Base-by-base conservation (phyloP, 2,888 invertebrate genomes). In the Apeira syringaria region DNA sequence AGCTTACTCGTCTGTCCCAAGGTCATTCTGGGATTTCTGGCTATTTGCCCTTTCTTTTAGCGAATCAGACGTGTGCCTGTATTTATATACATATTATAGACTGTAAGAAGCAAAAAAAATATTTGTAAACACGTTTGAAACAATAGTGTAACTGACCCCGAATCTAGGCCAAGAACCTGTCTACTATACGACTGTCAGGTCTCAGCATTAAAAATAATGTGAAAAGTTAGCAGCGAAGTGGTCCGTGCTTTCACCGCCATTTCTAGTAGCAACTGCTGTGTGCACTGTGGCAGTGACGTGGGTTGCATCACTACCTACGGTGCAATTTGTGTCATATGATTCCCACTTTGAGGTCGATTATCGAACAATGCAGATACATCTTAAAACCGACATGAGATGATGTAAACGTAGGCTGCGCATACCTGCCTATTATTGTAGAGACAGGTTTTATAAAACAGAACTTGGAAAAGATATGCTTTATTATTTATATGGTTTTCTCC, bases 231-330 rank as follows among this genome's bases (percentile, higher is more conserved):
- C 30, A 11, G 31, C 31, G 18, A 27, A 39, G 20, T 32, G 26
- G 29, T 10, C 30, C 35, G 17, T 22, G 39, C 45, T 46, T 46
- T 46, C 45, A 10, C 45, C 45, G 31, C 30, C 42, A 43, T 36
- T 26, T 43, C 42, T 36, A 43, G 13, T 10, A 8, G 22, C 2
- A n/a, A 36, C 31, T 37, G 28, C 28, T 9, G 15, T 0, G 4
- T 13, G 27, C 6, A 3, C 42, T 32, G 30, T 20, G 42, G 30
- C 31, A 10, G 40, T 36, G 26, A 36, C 11, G 42, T 20, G 20
- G 13, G 29, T 44, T 49, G 34, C 44, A 12, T 44, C 44, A 47
- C 38, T 29, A 40, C 41, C 38, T 29, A 40, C 41, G 35, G 10
- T 22, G 36, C 13, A 41, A 38, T 41, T 18, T 45, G 41, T 37